Conservation (phyloP, 2,888 invertebrate species). For the Tachina grossa region DNA sequence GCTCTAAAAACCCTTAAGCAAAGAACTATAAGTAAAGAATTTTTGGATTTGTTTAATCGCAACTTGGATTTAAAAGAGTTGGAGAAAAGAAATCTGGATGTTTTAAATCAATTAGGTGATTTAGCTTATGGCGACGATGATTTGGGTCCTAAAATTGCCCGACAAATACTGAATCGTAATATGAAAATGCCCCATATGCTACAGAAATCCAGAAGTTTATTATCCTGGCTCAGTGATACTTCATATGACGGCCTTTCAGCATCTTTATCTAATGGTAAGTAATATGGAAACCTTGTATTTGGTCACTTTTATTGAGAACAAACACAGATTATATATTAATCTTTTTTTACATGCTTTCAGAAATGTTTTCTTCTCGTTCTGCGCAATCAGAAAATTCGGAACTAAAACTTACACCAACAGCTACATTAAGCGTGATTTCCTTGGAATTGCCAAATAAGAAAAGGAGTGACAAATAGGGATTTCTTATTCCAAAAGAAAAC, state of each 20-base stretch:
- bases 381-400: constrained; percentile 65
- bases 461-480: constrained; percentile 26
- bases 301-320: constrained; percentile 47
- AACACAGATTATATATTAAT: constrained; percentile 4
- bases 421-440: constrained; percentile 77
- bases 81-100: constrained; percentile 85
- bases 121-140: constrained; percentile 80
- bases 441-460: constrained; percentile 76
- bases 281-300: neutral
- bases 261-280: constrained; percentile 76
- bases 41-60: constrained; percentile 76
- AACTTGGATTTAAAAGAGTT: constrained; percentile 85
- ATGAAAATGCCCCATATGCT: constrained; percentile 80
- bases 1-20: constrained; percentile 77
- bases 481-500: neutral
- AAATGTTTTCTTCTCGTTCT: constrained; percentile 69
- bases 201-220: constrained; percentile 75
- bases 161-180: constrained; percentile 78
- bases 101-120: constrained; percentile 85
- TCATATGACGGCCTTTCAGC: constrained; percentile 72
- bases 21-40: constrained; percentile 77
- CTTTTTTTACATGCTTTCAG: constrained; percentile 47
- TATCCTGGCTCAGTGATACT: constrained; percentile 78
- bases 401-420: constrained; percentile 65
- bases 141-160: constrained; percentile 78